Evolutionary conservation across 2,797 vertebrate species (phyloP), one percentile per base, ranked within the genome.

Genomic region (Gephyroberyx darwinii): DNA sequence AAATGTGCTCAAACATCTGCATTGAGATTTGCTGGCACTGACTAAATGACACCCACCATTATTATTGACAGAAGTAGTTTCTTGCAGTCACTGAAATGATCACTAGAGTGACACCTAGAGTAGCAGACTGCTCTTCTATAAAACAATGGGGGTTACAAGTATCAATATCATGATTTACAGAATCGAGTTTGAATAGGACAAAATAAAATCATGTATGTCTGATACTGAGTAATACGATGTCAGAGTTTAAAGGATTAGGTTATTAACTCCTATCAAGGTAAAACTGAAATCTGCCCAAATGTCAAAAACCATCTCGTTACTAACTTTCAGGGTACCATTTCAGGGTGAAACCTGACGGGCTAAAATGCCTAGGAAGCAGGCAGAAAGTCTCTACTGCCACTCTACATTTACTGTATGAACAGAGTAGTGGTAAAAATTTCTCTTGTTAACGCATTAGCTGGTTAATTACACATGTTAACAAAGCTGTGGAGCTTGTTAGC

Each of bases 401-500:
- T 71, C 52, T 68, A 52, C 52, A 65, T 75, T 76, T 20, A 66
- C 6, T 65, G 26, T 51, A 67, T 61, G 45, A 82, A 81, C 62
- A 82, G 71, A 37, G 48, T 62, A 69, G 65, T 63, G 72, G 65
- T 77, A 78, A 64, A 80, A 81, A 86, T 72, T 5, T 61, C 77
- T 84, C 74, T 74, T 72, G 75, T 81, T 85, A 85, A 82, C 70
- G 87, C 78, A 86, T 87, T 91, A 87, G 80, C 67, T 72, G 58
- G 65, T 82, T 85, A 84, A 90, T 86, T 77, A 65, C 77, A 86
- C 81, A 82, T 76, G 76, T 85, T 75, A 81, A 57, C 14, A 53
- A 64, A 20, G 19, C 68, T 53, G 75, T 65, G 65, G 64, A 54
- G 75, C 85, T 79, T 78, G 82, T 85, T 84, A 84, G 83, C 75